phyloP scores from a whole-genome alignment of 2,113 vertebrate genomes.

The Phycodurus eques region DNA sequence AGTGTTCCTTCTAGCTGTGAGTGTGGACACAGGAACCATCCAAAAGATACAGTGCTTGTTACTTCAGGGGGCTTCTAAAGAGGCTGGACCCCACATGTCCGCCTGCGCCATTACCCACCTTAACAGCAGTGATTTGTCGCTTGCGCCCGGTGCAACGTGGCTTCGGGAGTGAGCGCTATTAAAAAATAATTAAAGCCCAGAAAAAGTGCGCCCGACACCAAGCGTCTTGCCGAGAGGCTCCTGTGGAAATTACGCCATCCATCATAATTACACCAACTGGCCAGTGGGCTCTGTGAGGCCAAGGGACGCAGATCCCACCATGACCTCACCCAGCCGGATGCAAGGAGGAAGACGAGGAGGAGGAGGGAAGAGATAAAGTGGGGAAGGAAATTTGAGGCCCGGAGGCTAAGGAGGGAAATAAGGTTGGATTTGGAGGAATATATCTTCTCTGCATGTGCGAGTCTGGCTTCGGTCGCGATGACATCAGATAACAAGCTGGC shows the following conservation, averaged over 20 bases:
- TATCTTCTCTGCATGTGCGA: slow-evolving; percentile 44
- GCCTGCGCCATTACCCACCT: slow-evolving; percentile 60
- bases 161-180: slow-evolving; percentile 72
- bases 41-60: slow-evolving; percentile 25
- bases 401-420: slow-evolving; percentile 55
- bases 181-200: slow-evolving; percentile 77
- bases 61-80: slow-evolving; percentile 35
- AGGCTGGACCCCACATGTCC: slow-evolving; percentile 49
- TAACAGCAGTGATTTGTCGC: slow-evolving; percentile 67
- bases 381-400: slow-evolving; percentile 22
- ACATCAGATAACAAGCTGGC: slow-evolving; percentile 51
- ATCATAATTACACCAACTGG: slow-evolving; percentile 77
- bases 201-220: slow-evolving; percentile 66
- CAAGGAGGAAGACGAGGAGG: not conserved
- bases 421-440: slow-evolving; percentile 59
- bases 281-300: slow-evolving; percentile 53
- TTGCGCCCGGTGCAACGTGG: slow-evolving; percentile 46
- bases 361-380: slow-evolving; percentile 11
- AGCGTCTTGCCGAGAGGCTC: slow-evolving; percentile 66
- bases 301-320: slow-evolving; percentile 52
- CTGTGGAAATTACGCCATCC: slow-evolving; percentile 76
- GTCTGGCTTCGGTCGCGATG: slow-evolving; percentile 52
- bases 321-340: slow-evolving; percentile 47
- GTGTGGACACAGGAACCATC: slow-evolving; percentile 8
- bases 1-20: slow-evolving; percentile 5